Conservation (phyloP, 2,797 vertebrate genomes). For the Sylvilagus floridanus region DNA sequence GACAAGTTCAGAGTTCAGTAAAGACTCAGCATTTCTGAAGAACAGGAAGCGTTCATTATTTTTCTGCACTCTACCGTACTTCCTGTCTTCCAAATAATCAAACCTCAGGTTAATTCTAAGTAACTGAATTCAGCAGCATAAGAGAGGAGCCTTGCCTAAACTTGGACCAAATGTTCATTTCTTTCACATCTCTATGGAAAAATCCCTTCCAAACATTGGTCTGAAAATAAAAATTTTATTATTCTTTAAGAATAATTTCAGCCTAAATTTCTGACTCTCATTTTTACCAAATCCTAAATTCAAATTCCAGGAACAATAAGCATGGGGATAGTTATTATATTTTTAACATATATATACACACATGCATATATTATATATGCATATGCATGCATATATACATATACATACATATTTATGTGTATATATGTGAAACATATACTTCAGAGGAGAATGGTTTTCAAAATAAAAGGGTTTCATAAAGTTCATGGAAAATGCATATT, state of each 20-base stretch:
- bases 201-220: not conserved
- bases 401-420: too few species aligned
- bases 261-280: not conserved
- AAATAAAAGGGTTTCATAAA: not conserved
- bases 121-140: not conserved
- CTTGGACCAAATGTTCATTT: not conserved
- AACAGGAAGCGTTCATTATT: not conserved
- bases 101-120: not conserved
- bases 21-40: not conserved
- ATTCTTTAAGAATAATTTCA: conserved; percentile 21
- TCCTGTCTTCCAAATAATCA: not conserved
- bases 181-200: conserved; percentile 14
- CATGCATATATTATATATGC: not conserved
- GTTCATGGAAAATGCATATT: too few species aligned
- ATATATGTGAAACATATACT: not conserved
- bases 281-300: conserved; percentile 37
- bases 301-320: not conserved
- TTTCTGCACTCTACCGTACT: not conserved
- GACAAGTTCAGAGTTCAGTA: not conserved
- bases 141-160: not conserved
- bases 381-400: not conserved
- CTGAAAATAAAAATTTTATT: conserved; percentile 42
- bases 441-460: not conserved
- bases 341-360: not conserved
- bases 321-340: not conserved